phyloP scores from a whole-genome alignment of 2,113 vertebrate genomes.

The Tapirus terrestris region DNA sequence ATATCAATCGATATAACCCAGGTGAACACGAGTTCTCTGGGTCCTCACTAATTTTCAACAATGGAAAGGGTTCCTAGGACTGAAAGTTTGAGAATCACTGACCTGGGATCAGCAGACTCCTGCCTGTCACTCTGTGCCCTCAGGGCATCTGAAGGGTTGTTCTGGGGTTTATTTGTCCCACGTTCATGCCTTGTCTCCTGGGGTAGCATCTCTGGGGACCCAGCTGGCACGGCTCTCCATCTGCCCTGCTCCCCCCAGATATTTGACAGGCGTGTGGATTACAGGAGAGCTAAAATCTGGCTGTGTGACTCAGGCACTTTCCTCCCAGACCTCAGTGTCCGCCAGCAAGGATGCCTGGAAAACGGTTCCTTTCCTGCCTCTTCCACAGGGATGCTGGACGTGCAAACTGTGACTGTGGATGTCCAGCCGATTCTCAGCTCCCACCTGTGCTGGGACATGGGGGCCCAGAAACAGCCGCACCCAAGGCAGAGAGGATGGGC shows the following conservation, averaged over 20 bases:
- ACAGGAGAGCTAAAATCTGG: not conserved
- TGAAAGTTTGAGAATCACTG: not conserved
- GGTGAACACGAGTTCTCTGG: fast-evolving
- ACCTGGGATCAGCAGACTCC: fast-evolving
- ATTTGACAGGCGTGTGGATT: fast-evolving
- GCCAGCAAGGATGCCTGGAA: fast-evolving
- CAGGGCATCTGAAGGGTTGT: fast-evolving
- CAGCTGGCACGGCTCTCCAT: fast-evolving
- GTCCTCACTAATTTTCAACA: not conserved
- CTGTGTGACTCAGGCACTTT: fast-evolving
- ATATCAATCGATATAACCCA: too few species aligned
- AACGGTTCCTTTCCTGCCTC: fast-evolving
- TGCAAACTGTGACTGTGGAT: fast-evolving
- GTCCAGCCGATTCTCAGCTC: not conserved
- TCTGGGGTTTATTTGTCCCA: fast-evolving
- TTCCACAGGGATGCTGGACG: fast-evolving
- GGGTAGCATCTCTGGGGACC: fast-evolving
- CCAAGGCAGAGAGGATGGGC: fast-evolving
- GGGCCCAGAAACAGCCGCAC: fast-evolving
- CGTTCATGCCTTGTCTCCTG: not conserved
- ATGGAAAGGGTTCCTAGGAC: not conserved
- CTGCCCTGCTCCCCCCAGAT: not conserved
- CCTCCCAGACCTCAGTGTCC: not conserved
- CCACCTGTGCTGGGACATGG: not conserved
- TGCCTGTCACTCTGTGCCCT: too few species aligned